These are phyloP conservation scores for Samia ricini DNA, from an alignment of 1,140 invertebrate species.

Conservation along the genomic window DNA sequence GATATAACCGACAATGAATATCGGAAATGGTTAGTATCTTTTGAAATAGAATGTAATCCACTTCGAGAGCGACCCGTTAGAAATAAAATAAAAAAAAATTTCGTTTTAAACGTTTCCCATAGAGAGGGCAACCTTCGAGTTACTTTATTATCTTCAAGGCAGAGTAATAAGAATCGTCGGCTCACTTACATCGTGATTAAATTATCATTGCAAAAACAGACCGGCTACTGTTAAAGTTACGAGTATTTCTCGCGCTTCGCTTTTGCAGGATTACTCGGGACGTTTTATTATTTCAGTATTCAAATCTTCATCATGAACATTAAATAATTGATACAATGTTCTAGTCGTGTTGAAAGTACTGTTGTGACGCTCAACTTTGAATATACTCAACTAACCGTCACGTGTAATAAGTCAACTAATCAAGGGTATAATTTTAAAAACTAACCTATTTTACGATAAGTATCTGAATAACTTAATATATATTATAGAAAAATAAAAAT, in stretches of 20 bases:
- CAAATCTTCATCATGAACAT: constrained; percentile 17
- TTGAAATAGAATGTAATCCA: background rate
- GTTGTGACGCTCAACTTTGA: too few species aligned
- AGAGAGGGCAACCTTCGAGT: constrained; percentile 14
- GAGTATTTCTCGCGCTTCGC: constrained; percentile 32
- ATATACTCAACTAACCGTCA: too few species aligned
- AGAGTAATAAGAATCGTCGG: constrained; percentile 42
- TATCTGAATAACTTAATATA: too few species aligned
- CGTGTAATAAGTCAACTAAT: too few species aligned
- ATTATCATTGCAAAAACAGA: constrained; percentile 64
- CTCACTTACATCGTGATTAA: constrained; percentile 59
- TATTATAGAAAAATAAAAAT: too few species aligned
- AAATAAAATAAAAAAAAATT: constrained; percentile 8
- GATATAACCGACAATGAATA: background rate
- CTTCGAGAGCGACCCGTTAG: background rate
- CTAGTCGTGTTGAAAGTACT: too few species aligned
- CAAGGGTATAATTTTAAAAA: too few species aligned
- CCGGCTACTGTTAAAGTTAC: constrained; percentile 21
- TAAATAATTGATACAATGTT: background rate
- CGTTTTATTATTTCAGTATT: constrained; percentile 29
- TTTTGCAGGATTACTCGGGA: constrained; percentile 30
- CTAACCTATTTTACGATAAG: too few species aligned
- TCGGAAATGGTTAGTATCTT: background rate
- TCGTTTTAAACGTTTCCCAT: background rate
- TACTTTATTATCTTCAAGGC: constrained; percentile 48